Conservation (phyloP, 2,888 invertebrate species). For the Iphiclides podalirius region DNA sequence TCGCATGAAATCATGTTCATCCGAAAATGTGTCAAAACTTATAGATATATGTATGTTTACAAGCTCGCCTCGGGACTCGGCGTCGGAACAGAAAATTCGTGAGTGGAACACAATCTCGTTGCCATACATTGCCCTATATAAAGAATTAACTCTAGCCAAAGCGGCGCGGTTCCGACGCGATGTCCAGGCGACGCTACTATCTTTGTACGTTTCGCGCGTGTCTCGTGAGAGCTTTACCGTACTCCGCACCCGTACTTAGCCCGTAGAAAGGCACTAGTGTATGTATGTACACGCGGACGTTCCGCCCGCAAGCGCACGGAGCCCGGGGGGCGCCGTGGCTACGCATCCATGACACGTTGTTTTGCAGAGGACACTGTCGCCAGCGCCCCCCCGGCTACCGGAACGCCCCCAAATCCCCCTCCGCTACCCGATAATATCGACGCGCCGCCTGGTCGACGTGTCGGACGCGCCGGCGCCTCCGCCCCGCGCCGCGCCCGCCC, state of each 20-base stretch:
- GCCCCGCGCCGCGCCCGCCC: slow-evolving; percentile 51
- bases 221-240: not conserved
- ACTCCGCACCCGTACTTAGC: slow-evolving; percentile 13
- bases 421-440: slow-evolving; percentile 71
- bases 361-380: slow-evolving; percentile 75
- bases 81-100: not conserved
- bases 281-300: slow-evolving; percentile 25
- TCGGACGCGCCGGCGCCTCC: slow-evolving; percentile 69
- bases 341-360: slow-evolving; percentile 71
- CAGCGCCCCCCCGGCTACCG: slow-evolving; percentile 71
- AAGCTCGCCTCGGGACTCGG: not conserved
- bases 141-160: not conserved
- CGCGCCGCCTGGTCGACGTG: slow-evolving; percentile 65
- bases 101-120: too few relatives aligned
- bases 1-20: not conserved
- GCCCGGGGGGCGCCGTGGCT: slow-evolving; percentile 67
- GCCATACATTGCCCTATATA: too few relatives aligned
- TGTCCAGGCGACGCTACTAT: not conserved
- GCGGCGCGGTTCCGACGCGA: not conserved
- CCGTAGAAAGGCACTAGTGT: slow-evolving; percentile 18
- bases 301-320: slow-evolving; percentile 53
- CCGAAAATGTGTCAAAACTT: slow-evolving; percentile 26
- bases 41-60: slow-evolving; percentile 13
- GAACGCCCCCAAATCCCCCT: slow-evolving; percentile 66
- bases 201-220: slow-evolving; percentile 9